phyloP scores from a whole-genome alignment of 2,113 vertebrate species.

The Ellobius talpinus region DNA sequence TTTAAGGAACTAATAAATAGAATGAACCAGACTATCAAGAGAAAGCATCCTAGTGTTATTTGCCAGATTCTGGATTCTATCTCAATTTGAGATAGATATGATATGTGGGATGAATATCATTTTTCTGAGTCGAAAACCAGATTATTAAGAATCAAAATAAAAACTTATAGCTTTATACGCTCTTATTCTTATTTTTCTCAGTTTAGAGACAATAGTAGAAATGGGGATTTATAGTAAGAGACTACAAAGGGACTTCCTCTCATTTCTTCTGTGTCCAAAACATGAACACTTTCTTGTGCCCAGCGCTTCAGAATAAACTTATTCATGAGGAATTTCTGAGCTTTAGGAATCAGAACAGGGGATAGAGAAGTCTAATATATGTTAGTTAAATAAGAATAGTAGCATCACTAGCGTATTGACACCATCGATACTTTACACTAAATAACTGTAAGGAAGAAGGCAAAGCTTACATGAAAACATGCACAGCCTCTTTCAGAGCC shows the following conservation, averaged over 20 bases:
- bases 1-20: background rate
- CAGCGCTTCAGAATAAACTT: background rate
- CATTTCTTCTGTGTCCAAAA: background rate
- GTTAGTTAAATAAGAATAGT: background rate
- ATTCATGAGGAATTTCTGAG: background rate
- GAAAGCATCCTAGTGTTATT: background rate
- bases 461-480: constrained; percentile 5
- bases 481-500: background rate
- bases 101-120: background rate
- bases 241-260: background rate
- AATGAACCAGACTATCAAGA: background rate
- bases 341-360: background rate
- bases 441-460: constrained; percentile 26
- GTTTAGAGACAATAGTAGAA: background rate
- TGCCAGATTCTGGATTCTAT: background rate
- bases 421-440: background rate
- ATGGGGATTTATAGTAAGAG: background rate
- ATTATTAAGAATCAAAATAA: background rate
- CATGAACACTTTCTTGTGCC: background rate
- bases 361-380: background rate
- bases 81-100: background rate
- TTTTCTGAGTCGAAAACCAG: background rate
- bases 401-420: background rate
- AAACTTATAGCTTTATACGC: background rate
- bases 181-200: background rate